Conservation (phyloP, 1,140 invertebrate genomes). For the Drosophila athabasca region DNA sequence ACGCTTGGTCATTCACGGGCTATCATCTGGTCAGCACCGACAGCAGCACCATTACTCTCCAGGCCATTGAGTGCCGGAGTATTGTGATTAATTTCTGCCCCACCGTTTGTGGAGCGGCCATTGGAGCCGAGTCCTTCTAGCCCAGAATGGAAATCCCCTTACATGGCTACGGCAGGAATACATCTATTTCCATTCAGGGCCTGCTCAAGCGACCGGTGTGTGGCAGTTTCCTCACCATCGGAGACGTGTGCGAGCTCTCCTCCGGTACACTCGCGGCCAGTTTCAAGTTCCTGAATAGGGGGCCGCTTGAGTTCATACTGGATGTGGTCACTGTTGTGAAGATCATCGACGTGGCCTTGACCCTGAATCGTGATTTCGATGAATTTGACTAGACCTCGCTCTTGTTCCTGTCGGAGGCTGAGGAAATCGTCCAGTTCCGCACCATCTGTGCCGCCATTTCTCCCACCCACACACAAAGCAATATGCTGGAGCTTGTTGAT, state of each 20-base stretch:
- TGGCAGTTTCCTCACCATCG: conserved; percentile 71
- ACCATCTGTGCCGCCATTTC: conserved; percentile 71
- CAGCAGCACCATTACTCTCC: conserved; percentile 61
- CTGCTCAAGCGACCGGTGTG: conserved; percentile 73
- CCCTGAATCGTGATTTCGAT: conserved; percentile 74
- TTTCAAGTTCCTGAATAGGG: conserved; percentile 77
- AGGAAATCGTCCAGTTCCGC: conserved; percentile 75
- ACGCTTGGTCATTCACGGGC: conserved; percentile 68
- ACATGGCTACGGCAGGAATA: conserved; percentile 77
- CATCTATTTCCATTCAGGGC: conserved; percentile 64
- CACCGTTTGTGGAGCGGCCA: conserved; percentile 72
- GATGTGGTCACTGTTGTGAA: conserved; percentile 69
- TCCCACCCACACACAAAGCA: conserved; percentile 65
- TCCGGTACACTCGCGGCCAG: conserved; percentile 57
- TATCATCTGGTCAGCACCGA: conserved; percentile 68
- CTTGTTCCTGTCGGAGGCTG: conserved; percentile 68
- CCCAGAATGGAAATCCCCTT: conserved; percentile 55
- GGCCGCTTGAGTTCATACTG: conserved; percentile 70
- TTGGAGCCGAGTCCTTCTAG: conserved; percentile 69
- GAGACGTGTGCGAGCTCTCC: conserved; percentile 68
- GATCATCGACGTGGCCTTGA: conserved; percentile 78
- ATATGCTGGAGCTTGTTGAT: conserved; percentile 65
- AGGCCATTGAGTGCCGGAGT: conserved; percentile 76
- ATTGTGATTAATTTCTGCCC: conserved; percentile 78
- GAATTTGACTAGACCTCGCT: conserved; percentile 68